Conservation (phyloP, 2,113 vertebrate species). For the Chroicocephalus ridibundus region DNA sequence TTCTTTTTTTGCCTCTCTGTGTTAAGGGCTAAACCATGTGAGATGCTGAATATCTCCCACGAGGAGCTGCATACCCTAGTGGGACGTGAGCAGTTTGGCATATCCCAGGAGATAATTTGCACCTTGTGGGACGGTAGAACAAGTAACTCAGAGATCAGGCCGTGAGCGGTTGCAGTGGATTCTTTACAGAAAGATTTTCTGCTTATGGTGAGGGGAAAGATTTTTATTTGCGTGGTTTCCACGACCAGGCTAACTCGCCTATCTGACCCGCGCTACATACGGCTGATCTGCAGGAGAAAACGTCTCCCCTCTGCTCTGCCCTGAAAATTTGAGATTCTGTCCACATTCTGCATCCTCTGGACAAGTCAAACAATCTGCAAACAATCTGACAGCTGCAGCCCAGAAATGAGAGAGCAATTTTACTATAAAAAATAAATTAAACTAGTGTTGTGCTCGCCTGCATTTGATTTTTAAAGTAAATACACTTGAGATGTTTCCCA, state of each 20-base stretch:
- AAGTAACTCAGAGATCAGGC: not conserved
- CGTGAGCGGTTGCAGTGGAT: not conserved
- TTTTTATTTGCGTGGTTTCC: not conserved
- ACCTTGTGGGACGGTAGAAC: not conserved
- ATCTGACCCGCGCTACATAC: not conserved
- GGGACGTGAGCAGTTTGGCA: not conserved
- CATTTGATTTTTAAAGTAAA: constrained; percentile 22
- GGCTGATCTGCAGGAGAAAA: not conserved
- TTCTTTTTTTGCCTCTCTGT: not conserved
- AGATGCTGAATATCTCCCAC: not conserved
- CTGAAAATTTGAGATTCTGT: not conserved
- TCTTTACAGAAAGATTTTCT: not conserved
- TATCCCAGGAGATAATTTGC: not conserved
- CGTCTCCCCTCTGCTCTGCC: not conserved
- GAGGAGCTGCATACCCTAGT: not conserved
- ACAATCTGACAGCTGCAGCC: not conserved
- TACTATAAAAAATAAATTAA: not conserved
- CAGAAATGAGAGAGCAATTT: not conserved
- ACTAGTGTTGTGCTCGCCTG: not conserved
- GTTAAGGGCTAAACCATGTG: not conserved
- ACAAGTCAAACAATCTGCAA: constrained; percentile 9
- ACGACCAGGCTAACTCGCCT: not conserved
- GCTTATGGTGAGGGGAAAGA: not conserved
- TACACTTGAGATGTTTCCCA: not conserved
- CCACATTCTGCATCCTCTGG: not conserved